Conservation (phyloP, 2,113 vertebrate species). For the Thunnus thynnus region DNA sequence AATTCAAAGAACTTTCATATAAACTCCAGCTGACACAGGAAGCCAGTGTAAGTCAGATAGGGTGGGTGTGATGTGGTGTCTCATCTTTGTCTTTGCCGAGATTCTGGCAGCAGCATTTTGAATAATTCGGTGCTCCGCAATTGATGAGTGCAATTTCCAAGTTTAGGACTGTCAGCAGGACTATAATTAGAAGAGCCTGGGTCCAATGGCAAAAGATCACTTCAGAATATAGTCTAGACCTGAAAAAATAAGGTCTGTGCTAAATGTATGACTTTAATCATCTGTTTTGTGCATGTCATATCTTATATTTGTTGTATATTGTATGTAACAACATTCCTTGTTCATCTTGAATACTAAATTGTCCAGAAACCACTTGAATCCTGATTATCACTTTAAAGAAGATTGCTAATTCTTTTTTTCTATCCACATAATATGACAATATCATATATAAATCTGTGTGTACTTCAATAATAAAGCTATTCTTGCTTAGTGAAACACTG, state of each 20-base stretch:
- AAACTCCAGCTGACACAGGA: constrained; percentile 22
- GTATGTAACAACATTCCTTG: background rate
- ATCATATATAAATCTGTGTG: background rate
- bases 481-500: background rate
- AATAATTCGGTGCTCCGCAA: constrained; percentile 41
- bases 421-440: background rate
- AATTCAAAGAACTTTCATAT: constrained; percentile 16
- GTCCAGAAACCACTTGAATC: background rate
- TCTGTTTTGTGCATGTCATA: background rate
- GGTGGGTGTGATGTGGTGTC: background rate
- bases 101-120: constrained; percentile 28
- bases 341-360: background rate
- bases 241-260: background rate
- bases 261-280: background rate
- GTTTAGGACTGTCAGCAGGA: constrained; percentile 52
- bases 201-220: constrained; percentile 40
- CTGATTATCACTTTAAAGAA: background rate
- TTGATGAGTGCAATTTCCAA: constrained; percentile 39
- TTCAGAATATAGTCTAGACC: constrained; percentile 37
- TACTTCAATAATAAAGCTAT: background rate
- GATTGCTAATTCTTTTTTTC: background rate
- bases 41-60: background rate
- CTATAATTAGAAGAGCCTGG: constrained; percentile 51
- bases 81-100: constrained; percentile 15
- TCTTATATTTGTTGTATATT: background rate